Base-by-base conservation (phyloP, 2,797 vertebrate genomes). In the Distichodus sexfasciatus region DNA sequence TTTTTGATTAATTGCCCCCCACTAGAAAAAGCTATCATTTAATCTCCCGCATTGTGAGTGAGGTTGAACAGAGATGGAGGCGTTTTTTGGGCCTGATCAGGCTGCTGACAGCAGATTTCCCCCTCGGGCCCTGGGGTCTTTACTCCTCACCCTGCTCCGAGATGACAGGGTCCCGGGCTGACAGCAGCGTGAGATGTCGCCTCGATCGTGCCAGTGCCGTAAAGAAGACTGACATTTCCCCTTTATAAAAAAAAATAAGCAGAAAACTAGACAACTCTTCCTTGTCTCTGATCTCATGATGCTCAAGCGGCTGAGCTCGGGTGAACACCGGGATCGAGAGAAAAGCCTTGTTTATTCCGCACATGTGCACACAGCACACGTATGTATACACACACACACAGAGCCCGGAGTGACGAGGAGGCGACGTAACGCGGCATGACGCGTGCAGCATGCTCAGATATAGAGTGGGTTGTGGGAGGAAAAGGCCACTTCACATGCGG, bases 111-210 rank as follows among this genome's bases (percentile, higher is more conserved):
- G 44, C 26, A 38, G 54, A 43, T 50, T n/a, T 29, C 41, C 31
- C 41, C 24, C 6, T 23, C 5, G 4, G 48, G 31, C 61, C 40
- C 36, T 41, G 14, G 31, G 60, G 15, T 28, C 12, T 4, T 21
- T 38, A 51, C 43, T 47, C 60, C n/a, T 71, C 50, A 51, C 44
- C 28, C 40, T 54, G 28, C 26, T 21, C 29, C 6, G 12, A 31
- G 19, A 12, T 28, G 47, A 53, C 6, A 41, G 31, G 54, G 21
- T 6, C 54, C 54, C n/a, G 35, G 4, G 24, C 31, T 33, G 51
- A 73, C 58, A 62, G 71, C 64, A 47, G 58, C 3, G 9, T 40
- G 54, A 62, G 48, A 41, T 43, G 61, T 48, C 17, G 47, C 59
- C 23, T 50, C 35, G 64, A 43, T 61, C 44, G 8, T 64, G 2